Evolutionary conservation across 2,113 vertebrate species (phyloP).

Genomic region (Percopsis transmontana): DNA sequence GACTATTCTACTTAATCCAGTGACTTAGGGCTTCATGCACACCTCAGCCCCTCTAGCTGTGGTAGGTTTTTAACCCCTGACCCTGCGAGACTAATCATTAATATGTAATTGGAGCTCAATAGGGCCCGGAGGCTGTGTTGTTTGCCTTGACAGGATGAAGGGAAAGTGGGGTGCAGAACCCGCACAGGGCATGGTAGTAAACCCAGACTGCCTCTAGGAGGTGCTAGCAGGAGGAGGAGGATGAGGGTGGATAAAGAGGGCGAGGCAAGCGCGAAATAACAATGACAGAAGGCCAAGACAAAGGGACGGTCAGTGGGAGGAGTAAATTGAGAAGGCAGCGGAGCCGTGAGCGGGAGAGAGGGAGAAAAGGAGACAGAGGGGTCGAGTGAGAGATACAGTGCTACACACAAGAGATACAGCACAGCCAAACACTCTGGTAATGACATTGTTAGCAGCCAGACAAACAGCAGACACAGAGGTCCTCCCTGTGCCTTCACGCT

Average conservation of each 20-base stretch:
- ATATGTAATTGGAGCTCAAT: slow-evolving; percentile 52
- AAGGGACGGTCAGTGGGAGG: background rate
- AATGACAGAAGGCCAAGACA: background rate
- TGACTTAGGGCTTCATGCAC: background rate
- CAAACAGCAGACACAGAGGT: slow-evolving; percentile 41
- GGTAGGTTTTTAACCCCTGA: slow-evolving; percentile 25
- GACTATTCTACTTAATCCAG: slow-evolving; percentile 31
- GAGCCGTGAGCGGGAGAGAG: slow-evolving; percentile 1
- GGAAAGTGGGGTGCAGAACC: slow-evolving; percentile 49
- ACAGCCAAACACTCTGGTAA: slow-evolving; percentile 32
- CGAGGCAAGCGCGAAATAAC: background rate
- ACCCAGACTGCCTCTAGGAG: slow-evolving; percentile 8
- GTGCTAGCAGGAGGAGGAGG: slow-evolving; percentile 1
- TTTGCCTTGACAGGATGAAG: slow-evolving; percentile 21
- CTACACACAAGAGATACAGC: background rate
- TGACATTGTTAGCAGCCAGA: slow-evolving; percentile 31
- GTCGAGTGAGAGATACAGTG: background rate
- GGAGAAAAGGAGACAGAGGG: slow-evolving; percentile 14
- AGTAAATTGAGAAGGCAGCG: background rate
- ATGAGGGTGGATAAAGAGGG: background rate
- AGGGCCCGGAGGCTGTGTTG: slow-evolving; percentile 23
- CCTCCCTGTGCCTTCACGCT: slow-evolving; percentile 47
- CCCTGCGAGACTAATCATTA: slow-evolving; percentile 43
- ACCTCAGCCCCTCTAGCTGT: background rate
- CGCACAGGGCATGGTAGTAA: slow-evolving; percentile 35